These are phyloP conservation scores for Camelus bactrianus DNA, from an alignment of 2,113 vertebrate species.

Conservation along the genomic window DNA sequence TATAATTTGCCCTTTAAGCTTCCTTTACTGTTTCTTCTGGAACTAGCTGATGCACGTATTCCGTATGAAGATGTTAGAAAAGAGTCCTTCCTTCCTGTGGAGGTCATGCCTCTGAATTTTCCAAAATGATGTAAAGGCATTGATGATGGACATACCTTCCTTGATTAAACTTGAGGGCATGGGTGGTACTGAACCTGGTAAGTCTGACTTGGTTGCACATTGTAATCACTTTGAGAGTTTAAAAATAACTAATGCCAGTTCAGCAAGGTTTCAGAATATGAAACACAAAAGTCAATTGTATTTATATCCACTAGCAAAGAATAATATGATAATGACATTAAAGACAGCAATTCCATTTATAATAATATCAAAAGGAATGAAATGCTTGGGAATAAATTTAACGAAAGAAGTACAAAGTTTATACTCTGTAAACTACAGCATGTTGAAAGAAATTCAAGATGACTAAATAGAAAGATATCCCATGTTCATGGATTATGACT, in stretches of 20 bases:
- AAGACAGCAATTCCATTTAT: not conserved
- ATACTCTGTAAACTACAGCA: not conserved
- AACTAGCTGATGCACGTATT: not conserved
- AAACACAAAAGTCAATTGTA: not conserved
- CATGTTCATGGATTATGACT: not conserved
- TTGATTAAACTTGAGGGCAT: not conserved
- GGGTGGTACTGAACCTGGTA: not conserved
- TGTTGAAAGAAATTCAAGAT: conserved; percentile 17
- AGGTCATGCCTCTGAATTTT: not conserved
- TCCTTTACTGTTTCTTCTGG: not conserved
- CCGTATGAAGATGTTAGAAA: not conserved
- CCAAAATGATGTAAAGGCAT: not conserved
- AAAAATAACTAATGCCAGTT: not conserved
- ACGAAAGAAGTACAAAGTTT: not conserved
- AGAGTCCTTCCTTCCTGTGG: not conserved
- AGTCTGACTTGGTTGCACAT: not conserved
- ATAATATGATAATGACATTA: not conserved
- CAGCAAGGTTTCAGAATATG: not conserved
- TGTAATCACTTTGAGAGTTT: not conserved
- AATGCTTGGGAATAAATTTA: not conserved
- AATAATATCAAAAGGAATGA: conserved; percentile 16
- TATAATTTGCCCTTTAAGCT: not conserved
- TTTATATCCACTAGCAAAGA: not conserved
- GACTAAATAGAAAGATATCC: not conserved
- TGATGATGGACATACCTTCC: not conserved